Conservation (phyloP, 2,797 vertebrate genomes). For the Bradypus variegatus region DNA sequence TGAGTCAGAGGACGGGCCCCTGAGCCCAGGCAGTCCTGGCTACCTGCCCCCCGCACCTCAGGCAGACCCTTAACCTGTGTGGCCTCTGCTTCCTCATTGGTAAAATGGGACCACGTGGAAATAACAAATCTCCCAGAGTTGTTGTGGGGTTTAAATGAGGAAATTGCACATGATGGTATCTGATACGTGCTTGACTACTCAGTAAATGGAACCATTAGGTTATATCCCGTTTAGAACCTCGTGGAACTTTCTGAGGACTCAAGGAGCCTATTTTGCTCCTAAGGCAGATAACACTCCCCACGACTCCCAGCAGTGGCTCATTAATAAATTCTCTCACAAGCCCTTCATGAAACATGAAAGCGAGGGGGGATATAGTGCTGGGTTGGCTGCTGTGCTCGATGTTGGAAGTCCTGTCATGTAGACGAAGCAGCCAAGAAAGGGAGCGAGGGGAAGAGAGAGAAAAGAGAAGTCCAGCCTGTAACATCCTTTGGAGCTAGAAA, state of each 20-base stretch:
- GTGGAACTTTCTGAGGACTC: not conserved
- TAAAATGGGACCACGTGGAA: not conserved
- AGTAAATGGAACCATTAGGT: not conserved
- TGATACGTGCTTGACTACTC: not conserved
- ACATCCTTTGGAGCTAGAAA: not conserved
- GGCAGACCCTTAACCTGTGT: not conserved
- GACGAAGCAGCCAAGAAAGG: not conserved
- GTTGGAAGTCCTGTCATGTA: not conserved
- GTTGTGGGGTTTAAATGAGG: not conserved
- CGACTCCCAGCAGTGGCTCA: not conserved
- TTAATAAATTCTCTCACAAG: not conserved
- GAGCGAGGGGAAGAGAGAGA: too few relatives aligned
- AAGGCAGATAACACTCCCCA: not conserved
- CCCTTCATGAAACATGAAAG: not conserved
- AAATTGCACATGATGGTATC: not conserved
- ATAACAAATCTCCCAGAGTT: fast-evolving
- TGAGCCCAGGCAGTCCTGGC: too few relatives aligned
- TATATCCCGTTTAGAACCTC: not conserved
- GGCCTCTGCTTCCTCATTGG: not conserved
- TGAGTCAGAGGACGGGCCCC: not conserved
- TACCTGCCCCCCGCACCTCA: too few relatives aligned
- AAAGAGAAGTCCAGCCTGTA: not conserved
- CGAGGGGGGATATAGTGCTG: not conserved
- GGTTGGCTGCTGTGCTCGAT: not conserved
- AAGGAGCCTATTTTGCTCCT: not conserved